phyloP scores from a whole-genome alignment of 2,888 invertebrate species.

The Stegophylla sp. region DNA sequence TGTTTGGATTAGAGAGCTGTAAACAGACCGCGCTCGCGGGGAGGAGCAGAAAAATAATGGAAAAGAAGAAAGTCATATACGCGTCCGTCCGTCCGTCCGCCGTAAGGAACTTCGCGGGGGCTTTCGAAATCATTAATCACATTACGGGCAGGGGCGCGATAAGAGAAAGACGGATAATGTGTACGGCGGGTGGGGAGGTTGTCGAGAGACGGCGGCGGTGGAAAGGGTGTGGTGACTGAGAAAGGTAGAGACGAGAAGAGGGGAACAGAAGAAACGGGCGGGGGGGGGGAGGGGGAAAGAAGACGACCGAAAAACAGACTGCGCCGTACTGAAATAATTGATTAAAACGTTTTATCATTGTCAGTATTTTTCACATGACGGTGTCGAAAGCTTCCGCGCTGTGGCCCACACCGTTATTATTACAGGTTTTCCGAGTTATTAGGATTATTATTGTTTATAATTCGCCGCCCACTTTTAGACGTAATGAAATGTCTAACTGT shows the following conservation, averaged over 20 bases:
- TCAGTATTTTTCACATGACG: conserved; percentile 46
- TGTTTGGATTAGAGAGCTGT: conserved; percentile 14
- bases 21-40: neutral
- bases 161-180: conserved; percentile 16
- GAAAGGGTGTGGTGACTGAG: too few relatives aligned
- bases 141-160: conserved; percentile 16
- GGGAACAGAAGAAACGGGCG: too few relatives aligned
- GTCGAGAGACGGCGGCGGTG: too few relatives aligned
- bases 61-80: conserved; percentile 40
- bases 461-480: conserved; percentile 17
- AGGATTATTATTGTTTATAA: conserved; percentile 51
- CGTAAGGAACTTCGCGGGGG: conserved; percentile 31
- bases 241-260: too few relatives aligned
- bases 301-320: conserved; percentile 46
- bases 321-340: conserved; percentile 36
- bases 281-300: too few relatives aligned
- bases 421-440: conserved; percentile 31
- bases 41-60: neutral
- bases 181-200: too few relatives aligned
- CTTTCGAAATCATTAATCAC: conserved; percentile 52
- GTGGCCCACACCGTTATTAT: neutral
- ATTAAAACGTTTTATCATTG: conserved; percentile 56
- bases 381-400: conserved; percentile 35
- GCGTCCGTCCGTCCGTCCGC: neutral
- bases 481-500: conserved; percentile 30